Conservation (phyloP, 2,888 invertebrate species). For the Agriopis aurantiaria region DNA sequence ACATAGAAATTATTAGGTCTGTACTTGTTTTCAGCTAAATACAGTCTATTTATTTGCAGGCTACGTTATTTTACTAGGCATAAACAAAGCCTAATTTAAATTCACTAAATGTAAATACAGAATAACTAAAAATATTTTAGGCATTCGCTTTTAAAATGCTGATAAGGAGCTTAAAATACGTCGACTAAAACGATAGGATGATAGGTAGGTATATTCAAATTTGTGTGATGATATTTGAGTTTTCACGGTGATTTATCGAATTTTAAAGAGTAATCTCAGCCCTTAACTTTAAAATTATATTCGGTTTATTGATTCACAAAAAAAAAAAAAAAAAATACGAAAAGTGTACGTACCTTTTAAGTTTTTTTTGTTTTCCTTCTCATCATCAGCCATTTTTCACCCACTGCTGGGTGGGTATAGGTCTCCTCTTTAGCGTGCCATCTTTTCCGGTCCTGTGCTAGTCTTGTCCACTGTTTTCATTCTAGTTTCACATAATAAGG, state of each 20-base stretch:
- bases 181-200: neutral
- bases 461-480: no score
- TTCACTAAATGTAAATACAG: conserved; percentile 1
- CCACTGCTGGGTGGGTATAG: no score
- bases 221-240: neutral
- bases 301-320: no score
- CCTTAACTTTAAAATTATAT: no score
- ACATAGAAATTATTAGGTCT: no score
- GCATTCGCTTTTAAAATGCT: neutral
- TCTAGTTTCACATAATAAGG: no score
- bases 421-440: no score
- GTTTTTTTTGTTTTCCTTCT: no score
- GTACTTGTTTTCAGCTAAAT: neutral
- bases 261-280: neutral
- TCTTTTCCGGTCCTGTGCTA: no score
- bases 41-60: conserved; percentile 1
- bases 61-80: neutral
- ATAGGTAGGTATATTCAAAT: neutral
- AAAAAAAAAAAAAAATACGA: no score
- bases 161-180: neutral
- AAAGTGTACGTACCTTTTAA: no score
- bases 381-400: no score
- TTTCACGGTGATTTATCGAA: neutral
- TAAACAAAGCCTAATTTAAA: conserved; percentile 2
- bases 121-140: conserved; percentile 3